Evolutionary conservation across 2,113 vertebrate genomes (phyloP), one percentile per base, ranked within the genome.

Genomic region (Polypterus bichir): DNA sequence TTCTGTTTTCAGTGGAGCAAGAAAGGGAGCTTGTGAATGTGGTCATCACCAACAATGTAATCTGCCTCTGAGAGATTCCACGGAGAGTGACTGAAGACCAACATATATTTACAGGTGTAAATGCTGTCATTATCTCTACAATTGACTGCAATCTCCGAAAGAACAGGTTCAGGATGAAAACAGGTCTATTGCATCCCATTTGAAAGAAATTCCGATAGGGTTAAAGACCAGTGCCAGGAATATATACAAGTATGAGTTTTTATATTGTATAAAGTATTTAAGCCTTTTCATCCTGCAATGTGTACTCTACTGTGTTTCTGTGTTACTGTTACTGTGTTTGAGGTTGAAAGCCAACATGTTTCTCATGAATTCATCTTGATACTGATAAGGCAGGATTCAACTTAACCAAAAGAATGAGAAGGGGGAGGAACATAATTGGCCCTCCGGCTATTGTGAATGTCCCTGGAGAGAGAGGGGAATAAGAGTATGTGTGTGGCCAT

Each of bases 151-250:
- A 46, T 5, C 59, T 47, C 46, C 46, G 45, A 9, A 46, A 27
- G 27, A 27, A 27, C 27, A 59, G 59, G 59, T 59, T 59, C 45
- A 46, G 46, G 46, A 59, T 47, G 59, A 27, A 59, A 59, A 59
- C 59, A 59, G 59, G 59, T 48, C 46, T 59, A 59, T 7, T n/a
- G 7, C 46, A 9, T 59, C 46, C 59, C 46, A 48, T 59, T 59
- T 11, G 59, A 59, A 47, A 46, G 6, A 47, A 59, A 59, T 48
- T 59, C 27, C 27, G 59, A 59, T 46, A 47, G 59, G 11, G 44
- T 59, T 10, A 59, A 59, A 59, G 59, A 59, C 46, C 59, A 59
- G 46, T n/a, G 59, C 46, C 59, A 6, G 59, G 59, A 59, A 59
- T 59, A 47, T 4, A 48, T 59, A 9, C 44, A 7, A 59, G 44